Evolutionary conservation across 2,797 vertebrate species (phyloP), one percentile per base, ranked within the genome.

Genomic region (Pygocentrus nattereri): DNA sequence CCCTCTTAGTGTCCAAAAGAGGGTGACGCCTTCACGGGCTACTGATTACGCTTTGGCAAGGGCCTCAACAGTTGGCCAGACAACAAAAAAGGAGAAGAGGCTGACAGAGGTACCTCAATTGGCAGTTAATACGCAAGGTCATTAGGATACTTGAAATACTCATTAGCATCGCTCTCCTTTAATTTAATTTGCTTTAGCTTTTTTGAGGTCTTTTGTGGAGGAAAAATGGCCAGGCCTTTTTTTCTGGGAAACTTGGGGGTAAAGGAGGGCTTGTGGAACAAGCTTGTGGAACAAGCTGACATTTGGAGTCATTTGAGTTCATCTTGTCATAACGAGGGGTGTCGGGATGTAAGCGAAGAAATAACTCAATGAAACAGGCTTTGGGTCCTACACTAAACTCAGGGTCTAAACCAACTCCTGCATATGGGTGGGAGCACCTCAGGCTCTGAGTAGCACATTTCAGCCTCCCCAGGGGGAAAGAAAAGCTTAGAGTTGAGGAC

Each of bases 1-100:
- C 91, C 92, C 91, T 93, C 93, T 93, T 92, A 95, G 94, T 96
- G 95, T 96, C 95, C 95, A 93, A 94, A 94, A 93, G 91, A 92
- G 93, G 91, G 87, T 95, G 95, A 97, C 94, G 96, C 97, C 97
- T 98, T 98, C 97, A 98, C 95, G 95, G 97, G 95, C 97, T 94
- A 95, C 92, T 97, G 95, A 92, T 95, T 96, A 95, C 93, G 94
- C 95, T 94, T 97, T 93, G 75, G 91, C 94, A 93, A 92, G 95
- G 91, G 90, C 94, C 96, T 94, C 83, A 93, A 87, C 92, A 93
- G 91, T 94, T 92, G 94, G 93, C 90, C 85, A 91, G 93, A 97
- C 94, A 95, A 92, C 93, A 95, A 92, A 88, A 90, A 83, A 80
- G 82, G 71, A 27, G 27, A 34, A 52, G 67, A 52, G 91, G 62